A percentile compares a stretch with the other conserved stretches of the same genome.
Evolutionary conservation across 2,888 invertebrate species (phyloP).

Genomic region (Hydriomena furcata): DNA sequence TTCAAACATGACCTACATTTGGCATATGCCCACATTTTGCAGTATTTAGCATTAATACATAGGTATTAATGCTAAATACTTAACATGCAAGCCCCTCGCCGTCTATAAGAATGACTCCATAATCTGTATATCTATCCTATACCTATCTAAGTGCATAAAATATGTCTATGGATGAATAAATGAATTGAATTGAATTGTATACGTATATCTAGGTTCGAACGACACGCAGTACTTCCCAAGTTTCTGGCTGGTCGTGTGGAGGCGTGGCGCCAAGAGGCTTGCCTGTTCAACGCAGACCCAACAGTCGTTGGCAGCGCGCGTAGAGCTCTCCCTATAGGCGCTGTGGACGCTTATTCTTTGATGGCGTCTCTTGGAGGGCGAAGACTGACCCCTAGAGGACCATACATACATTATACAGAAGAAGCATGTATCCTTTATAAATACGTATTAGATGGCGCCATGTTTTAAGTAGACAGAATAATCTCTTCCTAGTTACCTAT

Average conservation of each 20-base stretch:
- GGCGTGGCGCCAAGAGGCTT: slow-evolving; percentile 93
- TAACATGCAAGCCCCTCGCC: no score
- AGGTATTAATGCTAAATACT: no score
- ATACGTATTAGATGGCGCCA: neutral
- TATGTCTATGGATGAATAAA: no score
- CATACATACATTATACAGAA: slow-evolving; percentile 94
- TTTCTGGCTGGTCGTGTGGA: slow-evolving; percentile 93
- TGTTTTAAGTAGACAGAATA: no score
- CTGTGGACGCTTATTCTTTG: slow-evolving; percentile 92
- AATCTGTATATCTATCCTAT: no score
- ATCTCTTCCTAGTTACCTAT: no score
- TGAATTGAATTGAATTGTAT: no score
- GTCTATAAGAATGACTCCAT: no score
- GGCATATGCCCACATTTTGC: no score
- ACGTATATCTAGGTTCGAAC: slow-evolving; percentile 88
- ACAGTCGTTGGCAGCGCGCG: slow-evolving; percentile 94
- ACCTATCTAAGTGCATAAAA: no score
- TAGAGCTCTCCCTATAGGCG: slow-evolving; percentile 91
- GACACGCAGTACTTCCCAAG: slow-evolving; percentile 97
- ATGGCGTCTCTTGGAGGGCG: slow-evolving; percentile 97
- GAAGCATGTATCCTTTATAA: slow-evolving; percentile 94
- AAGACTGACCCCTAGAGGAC: slow-evolving; percentile 86
- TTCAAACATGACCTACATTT: no score
- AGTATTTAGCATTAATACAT: no score
- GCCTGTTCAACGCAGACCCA: slow-evolving; percentile 96